A percentile compares a stretch with the other conserved stretches of the same genome.
These are phyloP conservation scores for Aphrophora alni DNA, from an alignment of 2,888 invertebrate genomes.

Conservation along the genomic window DNA sequence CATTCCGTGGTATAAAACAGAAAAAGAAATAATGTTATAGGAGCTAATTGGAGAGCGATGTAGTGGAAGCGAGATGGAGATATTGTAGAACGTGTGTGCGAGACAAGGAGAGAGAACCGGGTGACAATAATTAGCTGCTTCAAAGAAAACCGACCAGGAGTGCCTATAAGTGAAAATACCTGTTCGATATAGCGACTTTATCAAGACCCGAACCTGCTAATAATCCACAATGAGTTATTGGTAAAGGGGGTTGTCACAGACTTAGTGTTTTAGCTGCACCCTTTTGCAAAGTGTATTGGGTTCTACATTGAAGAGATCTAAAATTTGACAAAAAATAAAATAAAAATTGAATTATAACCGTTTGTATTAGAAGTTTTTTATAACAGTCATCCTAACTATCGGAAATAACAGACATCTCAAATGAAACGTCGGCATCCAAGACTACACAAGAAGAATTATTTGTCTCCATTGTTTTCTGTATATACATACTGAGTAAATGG, in stretches of 20 bases:
- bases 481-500: too few species aligned
- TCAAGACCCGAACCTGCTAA: not conserved
- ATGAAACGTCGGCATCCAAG: too few species aligned
- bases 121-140: not conserved
- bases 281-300: not conserved
- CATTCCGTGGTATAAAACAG: not conserved
- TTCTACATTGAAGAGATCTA: too few species aligned
- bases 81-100: not conserved
- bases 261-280: not conserved
- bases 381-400: too few species aligned
- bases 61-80: conserved; percentile 1
- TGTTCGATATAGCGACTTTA: not conserved
- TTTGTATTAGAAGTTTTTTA: too few species aligned
- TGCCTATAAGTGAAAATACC: not conserved
- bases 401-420: too few species aligned
- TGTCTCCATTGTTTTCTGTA: too few species aligned
- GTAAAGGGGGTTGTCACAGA: not conserved
- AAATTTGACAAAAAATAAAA: too few species aligned
- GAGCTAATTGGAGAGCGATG: conserved; percentile 6
- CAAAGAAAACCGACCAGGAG: not conserved
- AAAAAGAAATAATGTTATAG: not conserved
- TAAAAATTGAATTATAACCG: too few species aligned
- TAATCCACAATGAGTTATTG: not conserved
- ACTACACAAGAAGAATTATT: too few species aligned
- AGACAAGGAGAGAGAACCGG: not conserved